Evolutionary conservation across 2,888 invertebrate species (phyloP).

Genomic region (Drosophila limbata): DNA sequence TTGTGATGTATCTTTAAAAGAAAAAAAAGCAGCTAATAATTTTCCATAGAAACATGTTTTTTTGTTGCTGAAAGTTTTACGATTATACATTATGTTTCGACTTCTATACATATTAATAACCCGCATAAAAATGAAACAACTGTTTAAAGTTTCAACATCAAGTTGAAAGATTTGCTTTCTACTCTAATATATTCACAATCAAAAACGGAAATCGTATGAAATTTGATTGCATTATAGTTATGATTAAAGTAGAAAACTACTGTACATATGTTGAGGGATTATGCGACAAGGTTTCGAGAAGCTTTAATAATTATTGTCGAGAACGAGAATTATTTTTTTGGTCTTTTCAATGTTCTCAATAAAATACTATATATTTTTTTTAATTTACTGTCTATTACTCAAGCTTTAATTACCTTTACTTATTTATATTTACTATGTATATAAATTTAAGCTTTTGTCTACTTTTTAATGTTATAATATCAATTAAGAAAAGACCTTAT

Average conservation of each 20-base stretch:
- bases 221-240: neutral
- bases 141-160: slow-evolving; percentile 1
- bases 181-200: neutral
- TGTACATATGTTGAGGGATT: neutral
- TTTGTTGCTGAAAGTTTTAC: slow-evolving; percentile 10
- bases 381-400: too few species aligned
- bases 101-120: slow-evolving; percentile 13
- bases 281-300: neutral
- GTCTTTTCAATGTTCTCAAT: too few species aligned
- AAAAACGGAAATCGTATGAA: neutral
- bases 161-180: slow-evolving; percentile 4
- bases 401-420: too few species aligned
- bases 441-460: too few species aligned
- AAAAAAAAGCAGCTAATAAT: neutral
- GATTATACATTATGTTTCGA: slow-evolving; percentile 10
- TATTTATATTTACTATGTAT: too few species aligned
- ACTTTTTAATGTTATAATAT: neutral
- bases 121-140: slow-evolving; percentile 14
- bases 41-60: slow-evolving; percentile 19
- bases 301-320: too few species aligned
- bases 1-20: neutral
- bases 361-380: too few species aligned
- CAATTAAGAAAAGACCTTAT: neutral
- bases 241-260: neutral
- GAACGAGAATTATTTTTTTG: too few species aligned